Conservation (phyloP, 2,113 vertebrate genomes). For the Macheiramphus alcinus region DNA sequence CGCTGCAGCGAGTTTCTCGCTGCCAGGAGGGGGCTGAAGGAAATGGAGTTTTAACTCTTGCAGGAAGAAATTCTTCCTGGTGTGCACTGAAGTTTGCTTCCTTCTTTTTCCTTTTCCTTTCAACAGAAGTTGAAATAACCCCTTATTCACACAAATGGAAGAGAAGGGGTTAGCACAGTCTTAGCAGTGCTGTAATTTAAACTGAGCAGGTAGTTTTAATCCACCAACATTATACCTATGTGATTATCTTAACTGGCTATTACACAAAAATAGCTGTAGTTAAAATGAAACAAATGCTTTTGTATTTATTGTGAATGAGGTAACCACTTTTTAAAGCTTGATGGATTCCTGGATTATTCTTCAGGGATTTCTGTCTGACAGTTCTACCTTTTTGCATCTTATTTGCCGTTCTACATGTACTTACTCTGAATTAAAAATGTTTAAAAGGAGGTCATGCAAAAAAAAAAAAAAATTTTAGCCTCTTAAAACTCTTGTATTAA, state of each 20-base stretch:
- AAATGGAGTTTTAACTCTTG: not conserved
- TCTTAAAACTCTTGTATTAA: not conserved
- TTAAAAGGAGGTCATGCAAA: not conserved
- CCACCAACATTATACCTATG: not conserved
- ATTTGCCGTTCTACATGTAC: not conserved
- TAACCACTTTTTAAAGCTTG: not conserved
- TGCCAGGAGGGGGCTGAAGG: not conserved
- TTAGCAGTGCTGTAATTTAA: not conserved
- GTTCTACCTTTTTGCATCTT: not conserved
- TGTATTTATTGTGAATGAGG: not conserved
- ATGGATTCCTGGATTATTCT: not conserved
- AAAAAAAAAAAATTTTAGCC: not conserved
- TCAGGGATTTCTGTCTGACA: not conserved
- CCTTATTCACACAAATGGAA: not conserved
- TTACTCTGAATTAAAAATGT: not conserved
- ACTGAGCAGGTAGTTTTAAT: not conserved
- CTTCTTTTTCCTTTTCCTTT: not conserved
- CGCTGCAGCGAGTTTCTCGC: accelerated
- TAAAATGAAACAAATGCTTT: not conserved
- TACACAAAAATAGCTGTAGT: not conserved
- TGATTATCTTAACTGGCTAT: not conserved
- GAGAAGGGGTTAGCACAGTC: not conserved
- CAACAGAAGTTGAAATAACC: not conserved
- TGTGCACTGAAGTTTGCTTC: not conserved
- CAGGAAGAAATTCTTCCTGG: not conserved